Base-by-base conservation (phyloP, 1,140 invertebrate species). In the Drosophila bipectinata region DNA sequence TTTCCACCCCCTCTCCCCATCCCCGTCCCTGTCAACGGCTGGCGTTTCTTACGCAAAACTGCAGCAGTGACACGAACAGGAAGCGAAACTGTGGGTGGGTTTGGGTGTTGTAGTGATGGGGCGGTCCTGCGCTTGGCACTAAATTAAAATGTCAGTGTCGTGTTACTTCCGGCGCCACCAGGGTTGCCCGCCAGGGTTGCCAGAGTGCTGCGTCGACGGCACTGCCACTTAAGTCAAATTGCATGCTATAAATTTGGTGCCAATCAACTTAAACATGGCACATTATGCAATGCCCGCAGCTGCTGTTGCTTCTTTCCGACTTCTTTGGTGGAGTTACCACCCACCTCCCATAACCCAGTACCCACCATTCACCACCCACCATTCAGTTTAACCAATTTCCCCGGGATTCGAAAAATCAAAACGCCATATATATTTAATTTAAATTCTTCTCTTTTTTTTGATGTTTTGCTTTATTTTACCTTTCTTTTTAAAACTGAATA, bases 91-190 rank as follows among this genome's bases (percentile, higher is more conserved):
- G 45, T 18, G 7, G 24, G 32, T 3, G 7, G 32, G 4, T 0
- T 41, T 41, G 12, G 12, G 41, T 6, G 41, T 10, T 12, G 15
- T 18, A 26, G n/a, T 12, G 24, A 4, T 21, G n/a, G 45, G 1
- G 26, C 6, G 26, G 49, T 52, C 34, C 78, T 85, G 81, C 49
- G 73, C 74, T 72, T 76, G 82, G 82, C 82, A 87, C 85, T 87
- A 87, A 87, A 87, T 87, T 87, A 87, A 87, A 87, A 87, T 87
- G 82, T 87, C 82, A 87, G 82, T 87, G 82, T 87, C 82, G 82
- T 87, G 82, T 87, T 87, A 87, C 78, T 87, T 87, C 82, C 82
- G 82, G 74, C 62, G 77, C 60, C 74, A 24, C 14, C 41, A 37
- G 48, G 47, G 56, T 39, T 63, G 62, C 15, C 58, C 54, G 71